Base-by-base conservation (phyloP, 2,797 vertebrate species). In the Streptopelia turtur region DNA sequence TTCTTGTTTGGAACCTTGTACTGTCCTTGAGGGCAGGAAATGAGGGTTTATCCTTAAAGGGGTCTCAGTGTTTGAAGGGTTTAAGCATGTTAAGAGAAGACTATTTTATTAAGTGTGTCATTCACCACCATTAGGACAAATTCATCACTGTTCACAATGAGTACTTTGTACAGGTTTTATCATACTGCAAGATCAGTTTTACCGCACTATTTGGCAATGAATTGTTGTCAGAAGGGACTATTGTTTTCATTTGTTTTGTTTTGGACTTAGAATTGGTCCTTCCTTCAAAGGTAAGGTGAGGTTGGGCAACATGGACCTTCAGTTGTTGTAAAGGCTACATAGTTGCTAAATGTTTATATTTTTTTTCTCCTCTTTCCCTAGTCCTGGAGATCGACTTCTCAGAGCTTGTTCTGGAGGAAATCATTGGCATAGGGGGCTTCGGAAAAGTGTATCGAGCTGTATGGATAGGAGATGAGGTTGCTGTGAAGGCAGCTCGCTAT, bases 361-460 rank as follows among this genome's bases (percentile, higher is more conserved):
- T 71, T 71, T 86, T 82, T 57, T 68, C 28, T 43, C 30, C 33
- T 94, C 56, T 95, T 82, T 95, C 33, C 35, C 39, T 96, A 99
- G 99, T 99, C 87, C 97, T 99, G 97, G 99, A 99, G 96, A 99
- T 99, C 43, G 98, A 99, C 91, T 99, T 99, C 98, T 98, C 98
- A 4, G 99, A 99, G 97, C 98, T 99, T 92, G 97, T 98, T 84
- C 97, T 99, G 95, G 99, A 99, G 96, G 99, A 99, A 97, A 99
- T 99, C 95, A 99, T 99, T 61, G 99, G 99, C 13, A 99, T 99
- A 43, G 99, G 99, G 9, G 99, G 99, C 59, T 99, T 99, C 53
- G 99, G 99, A 33, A 99, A 99, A 93, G 99, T 99, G 52, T 99
- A 99, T 95, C 98, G 99, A 20, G 99, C 99, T 27, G 89, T 99